Percentiles rank a stretch among this genome's conserved stretches.
Conservation (phyloP, 2,888 invertebrate genomes). For the Drosophila subquinaria region DNA sequence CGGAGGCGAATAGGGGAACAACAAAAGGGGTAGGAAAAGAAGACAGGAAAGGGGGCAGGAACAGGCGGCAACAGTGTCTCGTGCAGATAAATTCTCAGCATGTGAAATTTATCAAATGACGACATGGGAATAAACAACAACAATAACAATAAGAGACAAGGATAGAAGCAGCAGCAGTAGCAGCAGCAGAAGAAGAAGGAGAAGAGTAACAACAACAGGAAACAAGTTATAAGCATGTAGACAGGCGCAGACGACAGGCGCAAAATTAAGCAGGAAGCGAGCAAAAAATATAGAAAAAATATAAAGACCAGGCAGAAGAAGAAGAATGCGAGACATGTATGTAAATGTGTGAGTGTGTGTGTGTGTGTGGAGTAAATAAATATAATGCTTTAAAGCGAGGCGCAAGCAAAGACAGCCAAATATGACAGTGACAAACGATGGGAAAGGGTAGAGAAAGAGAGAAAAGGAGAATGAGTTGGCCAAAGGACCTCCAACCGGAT, state of each 20-base stretch:
- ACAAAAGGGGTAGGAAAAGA: conserved; percentile 5
- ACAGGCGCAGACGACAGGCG: conserved; percentile 76
- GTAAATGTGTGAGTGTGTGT: conserved; percentile 7
- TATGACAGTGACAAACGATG: conserved; percentile 75
- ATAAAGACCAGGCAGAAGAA: conserved; percentile 17
- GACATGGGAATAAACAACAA: conserved; percentile 50
- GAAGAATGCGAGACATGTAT: not conserved
- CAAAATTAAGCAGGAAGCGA: conserved; percentile 75
- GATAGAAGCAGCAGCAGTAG: not conserved
- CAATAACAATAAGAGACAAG: conserved; percentile 13
- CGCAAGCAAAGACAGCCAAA: conserved; percentile 39
- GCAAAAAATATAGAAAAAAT: conserved; percentile 31
- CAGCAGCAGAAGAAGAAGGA: not conserved
- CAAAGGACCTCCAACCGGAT: conserved; percentile 59
- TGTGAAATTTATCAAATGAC: conserved; percentile 77
- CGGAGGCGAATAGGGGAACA: conserved; percentile 4
- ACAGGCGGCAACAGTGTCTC: conserved; percentile 42
- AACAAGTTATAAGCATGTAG: conserved; percentile 81
- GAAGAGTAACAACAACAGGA: conserved; percentile 56
- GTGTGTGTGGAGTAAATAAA: conserved; percentile 45
- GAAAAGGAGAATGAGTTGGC: not conserved
- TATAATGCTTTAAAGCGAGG: conserved; percentile 55
- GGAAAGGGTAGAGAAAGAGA: not conserved
- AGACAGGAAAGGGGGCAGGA: not conserved
- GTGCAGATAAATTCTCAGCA: conserved; percentile 72